Percentiles rank a stretch among this genome's conserved stretches.
phyloP scores from a whole-genome alignment of 92 coral and sea anemone species.

The Epizoanthus scotinus region DNA sequence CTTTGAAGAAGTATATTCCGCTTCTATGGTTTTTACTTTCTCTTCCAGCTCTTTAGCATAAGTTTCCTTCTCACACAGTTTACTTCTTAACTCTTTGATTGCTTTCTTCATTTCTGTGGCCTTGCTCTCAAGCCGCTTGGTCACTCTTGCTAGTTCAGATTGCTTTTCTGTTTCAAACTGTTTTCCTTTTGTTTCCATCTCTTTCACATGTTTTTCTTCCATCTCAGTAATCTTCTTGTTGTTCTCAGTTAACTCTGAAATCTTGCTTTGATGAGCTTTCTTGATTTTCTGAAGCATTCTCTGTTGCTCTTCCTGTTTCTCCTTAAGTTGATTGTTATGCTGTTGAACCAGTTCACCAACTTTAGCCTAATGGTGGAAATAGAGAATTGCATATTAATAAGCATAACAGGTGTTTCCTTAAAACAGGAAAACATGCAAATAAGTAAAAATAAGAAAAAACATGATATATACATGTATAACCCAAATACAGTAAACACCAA shows the following conservation, averaged over 20 bases:
- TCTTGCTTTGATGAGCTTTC: slow-evolving; percentile 76
- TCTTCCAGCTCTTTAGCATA: slow-evolving; percentile 76
- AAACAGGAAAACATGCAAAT: too few relatives aligned
- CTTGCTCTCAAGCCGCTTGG: slow-evolving; percentile 90
- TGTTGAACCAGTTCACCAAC: slow-evolving; percentile 82
- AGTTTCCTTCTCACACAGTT: slow-evolving; percentile 83
- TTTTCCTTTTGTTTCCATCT: slow-evolving; percentile 67
- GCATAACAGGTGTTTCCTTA: too few relatives aligned
- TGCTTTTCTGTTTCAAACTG: slow-evolving; percentile 85
- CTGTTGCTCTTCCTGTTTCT: slow-evolving; percentile 92
- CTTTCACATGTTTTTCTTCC: slow-evolving; percentile 73
- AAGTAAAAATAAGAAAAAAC: background rate
- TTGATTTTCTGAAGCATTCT: slow-evolving; percentile 60
- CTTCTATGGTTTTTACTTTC: slow-evolving; percentile 59
- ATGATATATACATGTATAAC: background rate
- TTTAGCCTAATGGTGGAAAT: slow-evolving; percentile 58
- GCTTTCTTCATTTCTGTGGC: slow-evolving; percentile 93
- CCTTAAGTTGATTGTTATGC: slow-evolving; percentile 76
- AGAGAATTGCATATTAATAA: background rate
- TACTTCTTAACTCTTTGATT: slow-evolving; percentile 88
- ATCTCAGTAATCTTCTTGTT: slow-evolving; percentile 69
- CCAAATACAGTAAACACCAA: too few relatives aligned
- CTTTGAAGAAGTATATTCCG: slow-evolving; percentile 54
- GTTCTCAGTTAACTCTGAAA: slow-evolving; percentile 69
- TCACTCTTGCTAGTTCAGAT: slow-evolving; percentile 85